Percentiles rank a stretch among this genome's conserved stretches.
Evolutionary conservation across 2,888 invertebrate species (phyloP).

Genomic region (Nudaria mundana): DNA sequence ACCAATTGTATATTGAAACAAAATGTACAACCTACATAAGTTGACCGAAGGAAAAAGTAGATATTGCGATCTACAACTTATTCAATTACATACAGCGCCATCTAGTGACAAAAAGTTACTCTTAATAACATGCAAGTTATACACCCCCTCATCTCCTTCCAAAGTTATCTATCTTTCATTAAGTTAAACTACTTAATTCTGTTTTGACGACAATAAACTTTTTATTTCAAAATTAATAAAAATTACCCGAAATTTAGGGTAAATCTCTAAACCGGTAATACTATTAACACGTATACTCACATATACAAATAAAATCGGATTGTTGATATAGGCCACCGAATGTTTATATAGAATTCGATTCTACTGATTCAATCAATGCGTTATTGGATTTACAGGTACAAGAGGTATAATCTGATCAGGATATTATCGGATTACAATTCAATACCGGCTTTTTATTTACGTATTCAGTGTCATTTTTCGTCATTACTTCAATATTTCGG

Average conservation of each 20-base stretch:
- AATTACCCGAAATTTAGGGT: not conserved
- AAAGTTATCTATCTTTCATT: too few relatives aligned
- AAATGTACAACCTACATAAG: too few relatives aligned
- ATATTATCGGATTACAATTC: slow-evolving; percentile 21
- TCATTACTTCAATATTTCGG: not conserved
- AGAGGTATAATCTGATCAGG: slow-evolving; percentile 34
- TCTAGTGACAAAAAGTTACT: too few relatives aligned
- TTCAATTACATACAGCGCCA: too few relatives aligned
- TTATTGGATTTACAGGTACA: slow-evolving; percentile 45
- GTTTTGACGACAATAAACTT: too few relatives aligned
- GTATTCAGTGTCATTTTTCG: slow-evolving; percentile 1
- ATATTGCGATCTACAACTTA: too few relatives aligned
- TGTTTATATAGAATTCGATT: slow-evolving; percentile 35
- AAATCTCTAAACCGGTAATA: not conserved
- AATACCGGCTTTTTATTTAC: slow-evolving; percentile 6
- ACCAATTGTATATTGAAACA: too few relatives aligned
- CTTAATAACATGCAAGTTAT: too few relatives aligned
- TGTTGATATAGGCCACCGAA: slow-evolving; percentile 15
- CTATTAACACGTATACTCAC: not conserved
- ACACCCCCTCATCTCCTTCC: too few relatives aligned
- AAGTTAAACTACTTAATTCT: too few relatives aligned
- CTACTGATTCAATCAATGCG: slow-evolving; percentile 35
- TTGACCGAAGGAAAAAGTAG: too few relatives aligned
- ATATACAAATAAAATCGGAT: slow-evolving; percentile 2
- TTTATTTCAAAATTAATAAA: too few relatives aligned